Percentiles rank a stretch among this genome's conserved stretches.
These are phyloP conservation scores for Anabacerthia variegaticeps DNA, from an alignment of 2,797 vertebrate species.

Conservation along the genomic window DNA sequence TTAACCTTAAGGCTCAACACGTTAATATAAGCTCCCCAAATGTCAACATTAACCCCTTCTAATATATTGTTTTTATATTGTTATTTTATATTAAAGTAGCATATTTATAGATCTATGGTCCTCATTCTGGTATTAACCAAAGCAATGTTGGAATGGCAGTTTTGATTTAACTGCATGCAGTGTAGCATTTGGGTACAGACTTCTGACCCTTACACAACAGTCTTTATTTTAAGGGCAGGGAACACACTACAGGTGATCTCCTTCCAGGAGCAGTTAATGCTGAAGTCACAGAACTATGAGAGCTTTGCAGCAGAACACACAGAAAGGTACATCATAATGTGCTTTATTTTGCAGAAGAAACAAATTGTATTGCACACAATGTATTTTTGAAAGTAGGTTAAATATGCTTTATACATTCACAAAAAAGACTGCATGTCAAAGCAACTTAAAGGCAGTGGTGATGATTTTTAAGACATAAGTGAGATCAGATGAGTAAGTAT, in stretches of 20 bases:
- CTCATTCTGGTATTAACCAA: background rate
- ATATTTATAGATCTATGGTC: background rate
- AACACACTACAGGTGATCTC: background rate
- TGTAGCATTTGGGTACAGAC: background rate
- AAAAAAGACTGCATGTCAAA: background rate
- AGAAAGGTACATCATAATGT: background rate
- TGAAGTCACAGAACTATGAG: background rate
- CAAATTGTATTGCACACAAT: background rate
- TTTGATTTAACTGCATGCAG: background rate
- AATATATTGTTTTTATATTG: background rate
- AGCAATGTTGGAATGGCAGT: rapidly evolving
- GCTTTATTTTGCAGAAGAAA: background rate
- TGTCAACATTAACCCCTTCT: background rate
- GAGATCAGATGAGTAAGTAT: background rate
- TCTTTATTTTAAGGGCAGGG: background rate
- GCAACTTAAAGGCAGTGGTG: background rate
- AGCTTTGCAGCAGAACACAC: conserved; percentile 13
- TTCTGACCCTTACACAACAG: background rate
- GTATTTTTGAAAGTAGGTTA: conserved; percentile 9
- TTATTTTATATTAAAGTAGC: background rate
- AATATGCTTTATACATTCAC: background rate
- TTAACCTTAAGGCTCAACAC: background rate
- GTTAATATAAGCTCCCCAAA: background rate
- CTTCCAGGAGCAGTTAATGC: background rate
- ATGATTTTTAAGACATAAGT: background rate